Evolutionary conservation across 2,888 invertebrate species (phyloP).

Genomic region (Frankliniella intonsa): DNA sequence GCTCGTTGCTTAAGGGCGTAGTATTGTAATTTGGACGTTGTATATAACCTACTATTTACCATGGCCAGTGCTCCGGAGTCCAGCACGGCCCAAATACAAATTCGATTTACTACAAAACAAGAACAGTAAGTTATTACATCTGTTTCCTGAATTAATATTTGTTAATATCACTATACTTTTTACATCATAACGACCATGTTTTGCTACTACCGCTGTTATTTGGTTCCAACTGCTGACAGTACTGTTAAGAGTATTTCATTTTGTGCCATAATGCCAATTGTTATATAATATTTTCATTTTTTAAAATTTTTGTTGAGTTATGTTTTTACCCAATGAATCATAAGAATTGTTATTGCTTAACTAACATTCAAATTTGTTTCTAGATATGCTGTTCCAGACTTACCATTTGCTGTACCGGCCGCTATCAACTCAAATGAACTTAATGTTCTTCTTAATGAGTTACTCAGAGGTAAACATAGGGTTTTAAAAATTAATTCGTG

Average conservation of each 20-base stretch:
- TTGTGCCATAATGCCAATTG: too few relatives aligned
- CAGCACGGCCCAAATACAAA: conserved; percentile 62
- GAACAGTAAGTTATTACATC: conserved; percentile 59
- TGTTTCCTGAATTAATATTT: conserved; percentile 32
- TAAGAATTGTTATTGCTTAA: conserved; percentile 29
- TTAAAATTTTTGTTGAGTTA: conserved; percentile 11
- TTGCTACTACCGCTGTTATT: too few relatives aligned
- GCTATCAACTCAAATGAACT: conserved; percentile 64
- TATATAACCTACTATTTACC: background rate
- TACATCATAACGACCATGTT: background rate
- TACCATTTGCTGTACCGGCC: conserved; percentile 75
- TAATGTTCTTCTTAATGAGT: conserved; percentile 72
- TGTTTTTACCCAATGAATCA: conserved; percentile 17
- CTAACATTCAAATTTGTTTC: conserved; percentile 39
- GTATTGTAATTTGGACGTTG: too few relatives aligned
- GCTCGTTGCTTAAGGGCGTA: too few relatives aligned
- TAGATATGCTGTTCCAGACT: conserved; percentile 84
- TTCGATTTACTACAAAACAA: conserved; percentile 75
- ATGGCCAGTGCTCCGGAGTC: conserved; percentile 41
- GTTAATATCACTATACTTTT: background rate
- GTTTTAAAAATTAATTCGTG: background rate
- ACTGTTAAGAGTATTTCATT: background rate
- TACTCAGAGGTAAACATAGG: conserved; percentile 56
- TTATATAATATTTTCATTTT: too few relatives aligned
- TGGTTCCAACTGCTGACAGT: too few relatives aligned